A percentile compares a stretch with the other conserved stretches of the same genome.
Conservation (phyloP, 2,797 vertebrate species). For the Lacerta viridis region DNA sequence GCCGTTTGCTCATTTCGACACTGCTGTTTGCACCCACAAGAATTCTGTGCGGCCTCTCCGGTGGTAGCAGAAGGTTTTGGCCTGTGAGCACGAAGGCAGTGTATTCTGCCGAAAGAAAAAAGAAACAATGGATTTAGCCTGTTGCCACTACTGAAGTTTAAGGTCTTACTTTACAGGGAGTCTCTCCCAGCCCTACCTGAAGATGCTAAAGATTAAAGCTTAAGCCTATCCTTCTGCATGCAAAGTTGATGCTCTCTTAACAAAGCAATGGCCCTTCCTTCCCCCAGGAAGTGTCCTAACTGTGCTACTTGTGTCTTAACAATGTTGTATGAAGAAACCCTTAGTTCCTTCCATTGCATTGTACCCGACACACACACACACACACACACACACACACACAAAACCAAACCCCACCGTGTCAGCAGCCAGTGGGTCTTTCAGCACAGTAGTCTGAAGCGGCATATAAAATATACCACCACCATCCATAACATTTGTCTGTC, state of each 20-base stretch:
- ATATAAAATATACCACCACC: not conserved
- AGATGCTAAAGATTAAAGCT: too few relatives aligned
- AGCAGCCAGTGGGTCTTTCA: not conserved
- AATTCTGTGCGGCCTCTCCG: constrained; percentile 64
- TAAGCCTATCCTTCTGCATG: too few relatives aligned
- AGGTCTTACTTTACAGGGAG: not conserved
- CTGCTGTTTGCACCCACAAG: constrained; percentile 56
- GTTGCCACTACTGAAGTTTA: not conserved
- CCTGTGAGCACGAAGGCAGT: constrained; percentile 78
- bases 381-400: too few relatives aligned
- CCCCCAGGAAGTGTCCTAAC: too few relatives aligned
- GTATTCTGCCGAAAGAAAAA: constrained; percentile 75
- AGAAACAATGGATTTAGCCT: constrained; percentile 50
- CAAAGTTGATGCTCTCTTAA: too few relatives aligned
- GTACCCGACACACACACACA: too few relatives aligned
- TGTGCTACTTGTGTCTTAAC: not conserved
- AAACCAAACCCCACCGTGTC: not conserved
- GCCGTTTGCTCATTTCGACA: constrained; percentile 67
- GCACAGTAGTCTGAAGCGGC: not conserved
- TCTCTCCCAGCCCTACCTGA: too few relatives aligned
- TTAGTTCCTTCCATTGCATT: not conserved
- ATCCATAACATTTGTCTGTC: too few relatives aligned
- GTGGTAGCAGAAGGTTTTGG: constrained; percentile 58
- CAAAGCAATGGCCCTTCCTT: too few relatives aligned
- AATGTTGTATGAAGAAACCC: not conserved